phyloP scores from a whole-genome alignment of 2,888 invertebrate species.

The Cyrtodaria siliqua region DNA sequence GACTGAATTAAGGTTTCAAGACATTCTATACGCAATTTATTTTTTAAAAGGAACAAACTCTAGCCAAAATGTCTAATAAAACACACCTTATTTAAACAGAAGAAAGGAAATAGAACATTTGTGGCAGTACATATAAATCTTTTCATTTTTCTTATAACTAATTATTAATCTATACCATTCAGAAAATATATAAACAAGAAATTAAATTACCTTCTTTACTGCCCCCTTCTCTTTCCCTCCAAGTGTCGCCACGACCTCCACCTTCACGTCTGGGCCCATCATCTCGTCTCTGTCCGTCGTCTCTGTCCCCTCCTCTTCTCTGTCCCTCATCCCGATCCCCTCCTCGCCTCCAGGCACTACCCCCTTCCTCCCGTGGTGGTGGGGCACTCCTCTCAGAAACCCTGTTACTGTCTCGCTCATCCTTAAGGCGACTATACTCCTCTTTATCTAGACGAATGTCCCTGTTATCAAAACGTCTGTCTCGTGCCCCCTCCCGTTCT shows the following conservation, averaged over 20 bases:
- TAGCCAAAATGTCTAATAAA: too few relatives aligned
- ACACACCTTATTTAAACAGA: too few relatives aligned
- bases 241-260: conserved; percentile 9
- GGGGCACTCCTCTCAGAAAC: conserved; percentile 19
- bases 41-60: too few relatives aligned
- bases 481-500: conserved; percentile 47
- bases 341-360: conserved; percentile 36
- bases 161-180: too few relatives aligned
- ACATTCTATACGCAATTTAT: too few relatives aligned
- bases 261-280: conserved; percentile 30
- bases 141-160: too few relatives aligned
- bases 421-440: conserved; percentile 51
- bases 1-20: too few relatives aligned
- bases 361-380: conserved; percentile 8
- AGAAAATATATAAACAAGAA: too few relatives aligned
- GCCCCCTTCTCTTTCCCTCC: conserved; percentile 17
- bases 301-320: conserved; percentile 17
- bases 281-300: too few relatives aligned
- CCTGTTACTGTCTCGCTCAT: conserved; percentile 42
- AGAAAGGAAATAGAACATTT: too few relatives aligned
- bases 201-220: not conserved
- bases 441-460: conserved; percentile 61
- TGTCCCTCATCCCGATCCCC: conserved; percentile 38
- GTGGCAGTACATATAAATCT: too few relatives aligned
- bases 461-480: conserved; percentile 56